Percentiles rank a stretch among this genome's conserved stretches.
Conservation (phyloP, 2,113 vertebrate species). For the Dromaius novaehollandiae region DNA sequence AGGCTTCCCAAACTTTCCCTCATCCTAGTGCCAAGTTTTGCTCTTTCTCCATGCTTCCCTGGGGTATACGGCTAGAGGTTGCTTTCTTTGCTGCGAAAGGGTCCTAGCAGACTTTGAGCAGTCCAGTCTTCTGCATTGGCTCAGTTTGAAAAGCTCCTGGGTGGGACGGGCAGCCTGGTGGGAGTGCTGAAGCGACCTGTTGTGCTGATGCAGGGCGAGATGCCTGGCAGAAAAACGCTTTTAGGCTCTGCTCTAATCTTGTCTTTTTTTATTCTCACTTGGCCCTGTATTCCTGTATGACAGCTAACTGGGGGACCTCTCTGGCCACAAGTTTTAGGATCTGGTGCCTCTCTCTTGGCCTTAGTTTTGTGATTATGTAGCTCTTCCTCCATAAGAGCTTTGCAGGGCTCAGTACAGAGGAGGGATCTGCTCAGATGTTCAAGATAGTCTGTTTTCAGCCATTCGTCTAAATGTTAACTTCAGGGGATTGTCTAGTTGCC, state of each 20-base stretch:
- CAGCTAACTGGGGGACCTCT: not conserved
- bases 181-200: not conserved
- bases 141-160: not conserved
- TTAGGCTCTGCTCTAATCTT: not conserved
- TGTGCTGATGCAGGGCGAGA: not conserved
- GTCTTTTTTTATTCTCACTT: not conserved
- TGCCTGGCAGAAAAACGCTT: not conserved
- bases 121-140: not conserved
- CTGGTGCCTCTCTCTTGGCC: not conserved
- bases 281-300: fast-evolving
- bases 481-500: not conserved
- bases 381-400: not conserved
- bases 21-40: not conserved
- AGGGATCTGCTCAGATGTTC: not conserved
- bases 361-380: not conserved
- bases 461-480: not conserved
- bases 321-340: not conserved
- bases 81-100: not conserved
- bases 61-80: not conserved
- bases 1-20: fast-evolving
- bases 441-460: not conserved
- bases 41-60: not conserved
- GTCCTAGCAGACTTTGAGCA: not conserved
- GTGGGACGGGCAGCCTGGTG: not conserved
- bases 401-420: not conserved